A percentile compares a stretch with the other conserved stretches of the same genome.
Conservation (phyloP, 2,888 invertebrate genomes). For the Cybosia mesomella region DNA sequence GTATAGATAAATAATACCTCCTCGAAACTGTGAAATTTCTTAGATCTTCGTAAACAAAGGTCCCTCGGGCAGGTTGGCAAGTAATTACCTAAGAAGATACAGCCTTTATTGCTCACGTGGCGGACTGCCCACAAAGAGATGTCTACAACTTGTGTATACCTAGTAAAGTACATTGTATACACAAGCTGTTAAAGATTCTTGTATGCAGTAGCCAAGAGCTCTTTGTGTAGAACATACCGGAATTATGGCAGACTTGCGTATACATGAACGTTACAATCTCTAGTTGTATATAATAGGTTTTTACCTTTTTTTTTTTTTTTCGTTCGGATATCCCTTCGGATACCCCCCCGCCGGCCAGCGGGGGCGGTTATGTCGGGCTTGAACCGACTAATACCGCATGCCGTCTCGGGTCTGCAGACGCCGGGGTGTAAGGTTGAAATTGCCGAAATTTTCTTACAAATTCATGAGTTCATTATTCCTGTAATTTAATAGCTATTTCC, state of each 20-base stretch:
- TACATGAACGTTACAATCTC: background rate
- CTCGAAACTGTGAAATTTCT: conserved; percentile 5
- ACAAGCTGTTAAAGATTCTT: conserved; percentile 5
- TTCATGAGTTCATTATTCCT: too few relatives aligned
- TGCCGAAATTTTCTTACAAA: too few relatives aligned
- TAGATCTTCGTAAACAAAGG: conserved; percentile 28
- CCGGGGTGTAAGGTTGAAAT: too few relatives aligned
- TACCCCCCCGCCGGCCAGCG: too few relatives aligned
- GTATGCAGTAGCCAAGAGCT: background rate
- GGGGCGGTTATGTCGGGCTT: too few relatives aligned
- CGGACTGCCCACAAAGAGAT: conserved; percentile 48
- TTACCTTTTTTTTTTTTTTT: too few relatives aligned
- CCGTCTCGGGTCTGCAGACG: too few relatives aligned
- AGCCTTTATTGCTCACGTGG: conserved; percentile 60
- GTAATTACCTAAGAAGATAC: conserved; percentile 68
- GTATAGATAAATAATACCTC: conserved; percentile 1
- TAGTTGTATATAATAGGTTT: background rate
- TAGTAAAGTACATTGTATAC: conserved; percentile 8
- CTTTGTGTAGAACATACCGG: conserved; percentile 9
- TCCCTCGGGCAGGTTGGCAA: conserved; percentile 52
- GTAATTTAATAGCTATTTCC: too few relatives aligned
- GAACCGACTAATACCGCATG: too few relatives aligned
- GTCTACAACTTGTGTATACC: conserved; percentile 25
- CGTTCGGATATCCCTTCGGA: too few relatives aligned
- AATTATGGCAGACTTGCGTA: background rate